Base-by-base conservation (phyloP, 2,113 vertebrate genomes). In the Catharus minimus region DNA sequence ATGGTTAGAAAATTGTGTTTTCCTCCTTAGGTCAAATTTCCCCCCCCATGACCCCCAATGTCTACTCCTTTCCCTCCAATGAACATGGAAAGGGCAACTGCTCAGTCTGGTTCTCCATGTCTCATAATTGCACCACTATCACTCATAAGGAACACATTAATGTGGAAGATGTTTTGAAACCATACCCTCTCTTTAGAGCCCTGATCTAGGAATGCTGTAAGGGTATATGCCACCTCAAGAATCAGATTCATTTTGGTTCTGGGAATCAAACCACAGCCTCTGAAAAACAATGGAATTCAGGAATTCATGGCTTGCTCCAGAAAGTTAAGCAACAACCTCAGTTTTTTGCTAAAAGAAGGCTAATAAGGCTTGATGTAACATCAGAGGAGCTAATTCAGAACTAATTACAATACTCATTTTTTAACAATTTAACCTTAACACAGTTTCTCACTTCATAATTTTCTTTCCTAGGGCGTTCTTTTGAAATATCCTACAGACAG, bases 241-340 rank as follows among this genome's bases (percentile, higher is more conserved):
- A 95, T 97, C 93, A 96, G 93, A 97, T 96, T 97, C 85, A 94
- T 96, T 97, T 97, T 95, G 92, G 94, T 96, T 93, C 91, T 95
- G 91, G 90, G 94, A 97, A 96, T 94, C 94, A 95, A 97, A 94
- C 90, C 88, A 49, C 88, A 95, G 86, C 89, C 96, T 96, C 95
- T 86, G 90, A 89, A 96, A 96, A 96, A 95, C 91, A 93, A 67
- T 88, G 96, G 95, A 96, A 97, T 97, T 96, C 92, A 89, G 96
- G 94, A 96, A 97, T 97, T 95, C 94, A 78, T 83, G 77, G 68
- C 89, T 93, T 33, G 10, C 87, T 97, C 95, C 95, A 97, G 68
- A 86, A 95, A 92, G 89, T 96, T 97, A 97, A 95, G 89, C 96
- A 97, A 96, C 67, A 96, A 46, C 68, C 89, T 89, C 80, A 81